A percentile compares a stretch with the other conserved stretches of the same genome.
Conservation (phyloP, 2,888 invertebrate species). For the Fabriciana adippe region DNA sequence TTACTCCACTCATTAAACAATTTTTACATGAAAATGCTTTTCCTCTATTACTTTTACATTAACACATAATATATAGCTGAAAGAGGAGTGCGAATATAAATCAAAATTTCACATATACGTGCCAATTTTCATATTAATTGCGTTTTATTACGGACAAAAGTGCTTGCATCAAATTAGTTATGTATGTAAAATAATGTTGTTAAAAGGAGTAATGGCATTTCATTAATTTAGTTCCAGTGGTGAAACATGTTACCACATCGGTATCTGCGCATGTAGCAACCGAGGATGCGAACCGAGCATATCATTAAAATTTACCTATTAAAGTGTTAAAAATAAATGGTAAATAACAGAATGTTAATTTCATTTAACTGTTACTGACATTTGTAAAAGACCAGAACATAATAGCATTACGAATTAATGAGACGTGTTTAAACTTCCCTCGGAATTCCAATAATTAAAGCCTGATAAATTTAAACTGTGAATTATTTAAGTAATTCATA, state of each 20-base stretch:
- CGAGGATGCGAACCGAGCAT: conserved; percentile 26
- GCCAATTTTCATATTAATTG: conserved; percentile 56
- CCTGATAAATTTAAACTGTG: conserved; percentile 48
- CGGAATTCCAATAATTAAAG: conserved; percentile 60
- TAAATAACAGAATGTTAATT: conserved; percentile 46
- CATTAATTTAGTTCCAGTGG: conserved; percentile 44
- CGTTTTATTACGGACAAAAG: conserved; percentile 49
- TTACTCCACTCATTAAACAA: conserved; percentile 6
- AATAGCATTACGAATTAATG: conserved; percentile 58
- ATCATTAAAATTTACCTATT: conserved; percentile 35
- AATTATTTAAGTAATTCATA: conserved; percentile 38
- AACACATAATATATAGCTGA: conserved; percentile 25
- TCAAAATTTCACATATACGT: conserved; percentile 52
- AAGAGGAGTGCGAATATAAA: conserved; percentile 47
- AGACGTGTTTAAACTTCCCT: conserved; percentile 57
- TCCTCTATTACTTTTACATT: conserved; percentile 15
- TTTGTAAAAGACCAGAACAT: conserved; percentile 52
- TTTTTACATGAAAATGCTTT: neutral
- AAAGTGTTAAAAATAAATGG: conserved; percentile 43
- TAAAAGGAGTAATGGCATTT: conserved; percentile 44
- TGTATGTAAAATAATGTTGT: conserved; percentile 43
- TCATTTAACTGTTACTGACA: conserved; percentile 48
- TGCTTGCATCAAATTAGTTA: conserved; percentile 43
- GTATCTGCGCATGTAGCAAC: conserved; percentile 34
- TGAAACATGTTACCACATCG: conserved; percentile 43